A percentile compares a stretch with the other conserved stretches of the same genome.
Evolutionary conservation across 2,113 vertebrate species (phyloP).

Genomic region (Mustela nigripes): DNA sequence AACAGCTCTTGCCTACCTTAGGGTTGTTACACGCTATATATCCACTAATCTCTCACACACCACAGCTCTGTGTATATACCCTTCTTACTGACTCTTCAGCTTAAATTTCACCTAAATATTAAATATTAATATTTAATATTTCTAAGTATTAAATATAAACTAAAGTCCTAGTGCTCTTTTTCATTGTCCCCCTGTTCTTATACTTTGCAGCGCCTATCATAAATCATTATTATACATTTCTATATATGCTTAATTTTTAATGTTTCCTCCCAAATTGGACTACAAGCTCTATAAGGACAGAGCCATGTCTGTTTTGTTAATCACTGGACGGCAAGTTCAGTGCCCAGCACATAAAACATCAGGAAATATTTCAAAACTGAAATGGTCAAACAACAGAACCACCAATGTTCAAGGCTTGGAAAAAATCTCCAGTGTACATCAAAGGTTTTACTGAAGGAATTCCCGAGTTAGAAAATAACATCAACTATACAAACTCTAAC

Average conservation of each 20-base stretch:
- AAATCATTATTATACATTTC: not conserved
- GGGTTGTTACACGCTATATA: not conserved
- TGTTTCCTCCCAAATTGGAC: not conserved
- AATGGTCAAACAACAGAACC: not conserved
- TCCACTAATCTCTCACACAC: not conserved
- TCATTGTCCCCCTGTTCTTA: not conserved
- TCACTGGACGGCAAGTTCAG: not conserved
- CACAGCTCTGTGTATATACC: not conserved
- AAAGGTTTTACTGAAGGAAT: not conserved
- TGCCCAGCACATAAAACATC: not conserved
- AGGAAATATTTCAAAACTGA: not conserved
- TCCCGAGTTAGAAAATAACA: constrained; percentile 31
- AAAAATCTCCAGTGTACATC: not conserved
- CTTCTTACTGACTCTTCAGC: not conserved
- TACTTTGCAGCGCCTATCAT: not conserved
- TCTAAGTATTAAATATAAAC: constrained; percentile 4
- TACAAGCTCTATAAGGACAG: not conserved
- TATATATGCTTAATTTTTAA: not conserved
- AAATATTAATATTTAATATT: too few relatives aligned
- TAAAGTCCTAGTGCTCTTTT: not conserved
- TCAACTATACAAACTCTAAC: not conserved
- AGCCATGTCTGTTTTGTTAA: not conserved
- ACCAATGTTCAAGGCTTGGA: not conserved
- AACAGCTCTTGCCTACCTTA: not conserved
- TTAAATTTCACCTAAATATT: not conserved